Base-by-base conservation (phyloP, 2,797 vertebrate species). In the Gadopsis marmoratus region DNA sequence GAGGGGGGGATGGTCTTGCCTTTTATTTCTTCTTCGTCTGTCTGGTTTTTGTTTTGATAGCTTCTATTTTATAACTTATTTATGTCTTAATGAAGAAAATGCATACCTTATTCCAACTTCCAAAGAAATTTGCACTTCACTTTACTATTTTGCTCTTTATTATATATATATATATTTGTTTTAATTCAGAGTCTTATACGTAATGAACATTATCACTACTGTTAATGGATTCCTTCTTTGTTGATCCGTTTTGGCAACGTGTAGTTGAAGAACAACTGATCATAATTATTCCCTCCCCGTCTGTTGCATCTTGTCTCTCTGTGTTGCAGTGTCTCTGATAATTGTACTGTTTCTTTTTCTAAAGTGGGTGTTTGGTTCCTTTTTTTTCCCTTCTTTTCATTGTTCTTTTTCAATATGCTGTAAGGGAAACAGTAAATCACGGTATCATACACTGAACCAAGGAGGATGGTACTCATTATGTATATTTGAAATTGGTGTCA, bases 91-190 rank as follows among this genome's bases (percentile, higher is more conserved):
- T 91, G 85, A 90, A 91, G 78, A 74, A 86, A 72, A 85, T 92
- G 93, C 87, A 92, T 90, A 96, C 96, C 96, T 96, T 96, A 96
- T 96, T 97, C 94, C 94, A 95, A 97, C 94, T 94, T 98, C 98
- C 98, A 99, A 99, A 99, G 97, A 99, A 96, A 96, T 96, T 98
- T 98, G 98, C 98, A 99, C 97, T 98, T 95, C 95, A 96, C 83
- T 92, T 94, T 85, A 92, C 93, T 88, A 91, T 95, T 95, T 95
- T 78, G 54, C 91, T 91, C 69, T 81, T 76, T 86, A 86, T 93
- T 65, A 61, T 83, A 71, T 67, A 78, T 70, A 50, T 71, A 51
- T 66, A 60, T 75, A 35, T 78, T 64, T 85, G 80, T 89, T 90
- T 93, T 84, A 86, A 86, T 88, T 80, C 71, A 79, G 79, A 90